Evolutionary conservation across 2,888 invertebrate genomes (phyloP).

Genomic region (Agriotes lineatus): DNA sequence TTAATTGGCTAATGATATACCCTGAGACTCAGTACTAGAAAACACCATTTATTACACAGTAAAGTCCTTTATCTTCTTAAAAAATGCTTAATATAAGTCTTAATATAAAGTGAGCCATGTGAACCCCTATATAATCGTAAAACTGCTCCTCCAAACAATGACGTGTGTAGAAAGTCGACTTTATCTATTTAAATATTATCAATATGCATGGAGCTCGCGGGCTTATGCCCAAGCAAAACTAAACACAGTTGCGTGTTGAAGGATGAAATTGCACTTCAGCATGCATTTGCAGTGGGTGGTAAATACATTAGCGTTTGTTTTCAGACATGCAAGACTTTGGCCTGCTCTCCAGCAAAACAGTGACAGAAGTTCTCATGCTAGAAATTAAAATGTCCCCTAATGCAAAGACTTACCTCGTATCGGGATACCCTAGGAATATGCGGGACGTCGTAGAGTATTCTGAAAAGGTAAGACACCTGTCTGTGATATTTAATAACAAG

Average conservation of each 20-base stretch:
- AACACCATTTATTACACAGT: too few relatives aligned
- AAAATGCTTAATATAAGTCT: too few relatives aligned
- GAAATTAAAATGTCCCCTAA: slow-evolving; percentile 94
- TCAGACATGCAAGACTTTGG: slow-evolving; percentile 91
- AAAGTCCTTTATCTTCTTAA: too few relatives aligned
- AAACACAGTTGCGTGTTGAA: slow-evolving; percentile 40
- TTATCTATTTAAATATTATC: too few relatives aligned
- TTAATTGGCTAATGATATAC: too few relatives aligned
- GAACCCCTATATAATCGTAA: too few relatives aligned
- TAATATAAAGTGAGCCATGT: too few relatives aligned
- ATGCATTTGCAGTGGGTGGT: slow-evolving; percentile 29
- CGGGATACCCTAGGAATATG: slow-evolving; percentile 93
- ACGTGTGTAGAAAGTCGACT: too few relatives aligned
- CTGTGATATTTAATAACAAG: too few relatives aligned
- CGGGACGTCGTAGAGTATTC: slow-evolving; percentile 92
- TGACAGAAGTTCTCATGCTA: slow-evolving; percentile 90
- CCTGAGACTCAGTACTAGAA: too few relatives aligned
- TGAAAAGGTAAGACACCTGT: slow-evolving; percentile 83
- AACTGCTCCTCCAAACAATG: too few relatives aligned
- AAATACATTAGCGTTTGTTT: slow-evolving; percentile 45
- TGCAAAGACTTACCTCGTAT: slow-evolving; percentile 88
- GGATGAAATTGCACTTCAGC: slow-evolving; percentile 37
- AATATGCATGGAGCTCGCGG: slow-evolving; percentile 27
- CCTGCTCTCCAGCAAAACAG: slow-evolving; percentile 86
- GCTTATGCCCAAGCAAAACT: slow-evolving; percentile 15